phyloP scores from a whole-genome alignment of 2,797 vertebrate species.

The Xenopus petersii region DNA sequence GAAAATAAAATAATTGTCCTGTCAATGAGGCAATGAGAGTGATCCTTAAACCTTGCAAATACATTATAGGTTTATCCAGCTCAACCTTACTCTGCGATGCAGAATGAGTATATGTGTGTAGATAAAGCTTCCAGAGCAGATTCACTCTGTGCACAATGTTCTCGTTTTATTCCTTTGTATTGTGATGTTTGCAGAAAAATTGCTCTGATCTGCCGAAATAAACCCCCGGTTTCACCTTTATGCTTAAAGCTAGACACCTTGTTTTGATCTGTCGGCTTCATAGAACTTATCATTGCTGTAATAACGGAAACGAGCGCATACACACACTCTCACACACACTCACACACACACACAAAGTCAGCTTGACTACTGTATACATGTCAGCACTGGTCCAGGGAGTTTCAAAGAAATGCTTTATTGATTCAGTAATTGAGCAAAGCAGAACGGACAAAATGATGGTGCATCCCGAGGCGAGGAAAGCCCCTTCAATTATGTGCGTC shows the following conservation, averaged over 20 bases:
- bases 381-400: constrained; percentile 76
- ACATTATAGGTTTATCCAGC: not conserved
- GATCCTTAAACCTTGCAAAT: not conserved
- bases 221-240: constrained; percentile 51
- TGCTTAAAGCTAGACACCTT: constrained; percentile 32
- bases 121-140: not conserved
- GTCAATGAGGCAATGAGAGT: not conserved
- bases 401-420: constrained; percentile 85
- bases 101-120: not conserved
- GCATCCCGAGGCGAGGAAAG: constrained; percentile 71
- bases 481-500: constrained; percentile 76
- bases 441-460: constrained; percentile 75
- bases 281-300: constrained; percentile 59
- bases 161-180: not conserved
- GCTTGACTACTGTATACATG: constrained; percentile 69
- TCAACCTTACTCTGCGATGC: not conserved
- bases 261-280: constrained; percentile 62
- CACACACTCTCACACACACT: constrained; percentile 52
- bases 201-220: constrained; percentile 36
- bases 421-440: constrained; percentile 72
- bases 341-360: constrained; percentile 54
- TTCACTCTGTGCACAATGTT: not conserved
- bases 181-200: constrained; percentile 20
- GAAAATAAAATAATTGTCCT: not conserved
- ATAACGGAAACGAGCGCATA: constrained; percentile 66